Conservation (phyloP, 2,888 invertebrate genomes). For the Leptopterna dolabrata region DNA sequence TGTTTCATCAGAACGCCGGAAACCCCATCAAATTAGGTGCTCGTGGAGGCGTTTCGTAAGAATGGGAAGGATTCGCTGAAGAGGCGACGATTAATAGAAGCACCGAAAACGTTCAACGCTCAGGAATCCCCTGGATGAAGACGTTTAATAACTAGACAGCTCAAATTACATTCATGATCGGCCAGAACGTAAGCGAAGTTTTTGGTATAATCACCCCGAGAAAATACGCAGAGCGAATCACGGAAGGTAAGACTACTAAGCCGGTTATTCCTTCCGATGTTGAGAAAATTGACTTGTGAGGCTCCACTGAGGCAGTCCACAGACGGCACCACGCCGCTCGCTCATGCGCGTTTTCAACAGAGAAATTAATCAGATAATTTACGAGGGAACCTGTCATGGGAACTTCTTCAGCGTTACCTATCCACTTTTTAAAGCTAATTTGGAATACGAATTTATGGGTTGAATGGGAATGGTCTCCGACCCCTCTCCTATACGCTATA, state of each 20-base stretch:
- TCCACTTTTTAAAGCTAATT: conserved; percentile 11
- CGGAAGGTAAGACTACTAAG: not conserved
- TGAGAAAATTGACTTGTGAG: conserved; percentile 3
- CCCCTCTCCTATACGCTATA: no score
- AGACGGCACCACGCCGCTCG: not conserved
- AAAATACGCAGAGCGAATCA: conserved; percentile 7
- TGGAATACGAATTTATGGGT: conserved; percentile 4
- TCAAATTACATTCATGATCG: not conserved
- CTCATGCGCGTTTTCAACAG: conserved; percentile 6
- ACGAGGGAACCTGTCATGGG: not conserved
- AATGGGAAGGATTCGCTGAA: not conserved
- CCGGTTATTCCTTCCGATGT: not conserved
- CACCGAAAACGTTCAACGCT: not conserved
- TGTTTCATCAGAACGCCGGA: not conserved
- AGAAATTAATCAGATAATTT: conserved; percentile 30
- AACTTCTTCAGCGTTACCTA: not conserved
- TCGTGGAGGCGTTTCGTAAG: not conserved
- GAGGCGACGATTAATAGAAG: not conserved
- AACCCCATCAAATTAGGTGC: not conserved
- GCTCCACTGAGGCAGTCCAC: not conserved
- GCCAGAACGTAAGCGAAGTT: not conserved
- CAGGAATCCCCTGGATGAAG: not conserved
- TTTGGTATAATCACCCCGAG: not conserved
- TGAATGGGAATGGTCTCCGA: not conserved
- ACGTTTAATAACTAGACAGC: not conserved